phyloP scores from a whole-genome alignment of 2,888 invertebrate species.

The Chrysolina americana region DNA sequence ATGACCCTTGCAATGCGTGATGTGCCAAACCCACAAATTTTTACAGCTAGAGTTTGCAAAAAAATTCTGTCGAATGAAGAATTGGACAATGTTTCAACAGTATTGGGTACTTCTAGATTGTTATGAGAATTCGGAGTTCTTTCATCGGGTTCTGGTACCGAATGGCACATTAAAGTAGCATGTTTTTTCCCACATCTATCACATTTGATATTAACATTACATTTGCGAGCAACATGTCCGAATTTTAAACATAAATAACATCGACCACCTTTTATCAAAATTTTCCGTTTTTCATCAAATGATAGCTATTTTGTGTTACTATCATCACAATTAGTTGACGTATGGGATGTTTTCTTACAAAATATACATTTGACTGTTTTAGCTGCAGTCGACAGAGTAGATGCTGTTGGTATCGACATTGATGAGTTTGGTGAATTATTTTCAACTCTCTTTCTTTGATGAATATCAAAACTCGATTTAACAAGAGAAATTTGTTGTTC shows the following conservation, averaged over 20 bases:
- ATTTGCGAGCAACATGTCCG: not conserved
- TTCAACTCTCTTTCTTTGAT: conserved; percentile 12
- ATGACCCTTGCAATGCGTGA: conserved; percentile 1
- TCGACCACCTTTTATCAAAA: conserved; percentile 12
- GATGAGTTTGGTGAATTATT: not conserved
- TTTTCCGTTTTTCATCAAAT: conserved; percentile 5
- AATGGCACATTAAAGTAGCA: conserved; percentile 4
- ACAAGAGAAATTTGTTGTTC: not conserved
- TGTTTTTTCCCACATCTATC: conserved; percentile 4
- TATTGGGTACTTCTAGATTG: not conserved
- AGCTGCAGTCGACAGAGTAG: not conserved
- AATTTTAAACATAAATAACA: conserved; percentile 19
- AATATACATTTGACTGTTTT: conserved; percentile 3
- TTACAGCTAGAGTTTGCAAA: conserved; percentile 2
- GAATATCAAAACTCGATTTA: conserved; percentile 19
- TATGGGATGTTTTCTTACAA: no score
- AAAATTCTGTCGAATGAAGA: conserved; percentile 1
- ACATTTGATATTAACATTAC: not conserved
- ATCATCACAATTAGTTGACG: no score
- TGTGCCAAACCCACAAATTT: not conserved
- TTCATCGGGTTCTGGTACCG: not conserved
- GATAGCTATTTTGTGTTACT: no score
- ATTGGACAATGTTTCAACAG: conserved; percentile 19
- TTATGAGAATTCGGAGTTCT: not conserved
- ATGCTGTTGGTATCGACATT: conserved; percentile 7